These are phyloP conservation scores for Urocitellus parryii DNA, from an alignment of 2,113 vertebrate genomes.

Conservation along the genomic window DNA sequence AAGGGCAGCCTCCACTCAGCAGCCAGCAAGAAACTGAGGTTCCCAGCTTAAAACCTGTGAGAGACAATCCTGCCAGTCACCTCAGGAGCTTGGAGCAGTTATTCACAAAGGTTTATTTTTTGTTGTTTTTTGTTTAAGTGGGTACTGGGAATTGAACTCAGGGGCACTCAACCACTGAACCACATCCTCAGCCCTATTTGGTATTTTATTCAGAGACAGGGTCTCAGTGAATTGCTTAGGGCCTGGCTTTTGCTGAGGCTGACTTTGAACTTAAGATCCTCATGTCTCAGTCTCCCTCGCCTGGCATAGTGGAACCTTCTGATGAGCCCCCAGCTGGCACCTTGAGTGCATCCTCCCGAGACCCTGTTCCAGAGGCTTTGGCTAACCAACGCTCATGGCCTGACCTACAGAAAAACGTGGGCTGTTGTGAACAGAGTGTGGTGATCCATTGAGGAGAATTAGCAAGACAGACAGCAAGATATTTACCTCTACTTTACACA, in stretches of 20 bases:
- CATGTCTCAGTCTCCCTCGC: no score
- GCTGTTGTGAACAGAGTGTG: not conserved
- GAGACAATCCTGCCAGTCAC: not conserved
- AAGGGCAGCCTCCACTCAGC: rapidly evolving
- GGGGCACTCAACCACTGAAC: no score
- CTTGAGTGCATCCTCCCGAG: rapidly evolving
- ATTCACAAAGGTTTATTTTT: no score
- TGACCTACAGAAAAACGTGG: rapidly evolving
- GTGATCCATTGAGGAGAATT: not conserved
- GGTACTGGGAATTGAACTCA: no score
- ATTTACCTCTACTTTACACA: not conserved
- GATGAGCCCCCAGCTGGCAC: not conserved
- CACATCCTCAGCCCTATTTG: no score
- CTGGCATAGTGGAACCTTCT: not conserved
- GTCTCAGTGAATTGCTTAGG: no score
- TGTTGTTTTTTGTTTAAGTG: no score
- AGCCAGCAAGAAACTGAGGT: rapidly evolving
- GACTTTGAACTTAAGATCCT: no score
- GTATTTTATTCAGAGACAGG: no score
- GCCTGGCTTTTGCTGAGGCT: no score
- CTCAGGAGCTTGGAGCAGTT: not conserved
- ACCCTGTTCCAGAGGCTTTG: not conserved
- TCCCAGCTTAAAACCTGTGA: not conserved
- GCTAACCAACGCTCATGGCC: rapidly evolving
- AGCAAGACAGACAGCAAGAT: not conserved